phyloP scores from a whole-genome alignment of 35 echinoderm and acorn worm species.

The Apostichopus parvimensis region DNA sequence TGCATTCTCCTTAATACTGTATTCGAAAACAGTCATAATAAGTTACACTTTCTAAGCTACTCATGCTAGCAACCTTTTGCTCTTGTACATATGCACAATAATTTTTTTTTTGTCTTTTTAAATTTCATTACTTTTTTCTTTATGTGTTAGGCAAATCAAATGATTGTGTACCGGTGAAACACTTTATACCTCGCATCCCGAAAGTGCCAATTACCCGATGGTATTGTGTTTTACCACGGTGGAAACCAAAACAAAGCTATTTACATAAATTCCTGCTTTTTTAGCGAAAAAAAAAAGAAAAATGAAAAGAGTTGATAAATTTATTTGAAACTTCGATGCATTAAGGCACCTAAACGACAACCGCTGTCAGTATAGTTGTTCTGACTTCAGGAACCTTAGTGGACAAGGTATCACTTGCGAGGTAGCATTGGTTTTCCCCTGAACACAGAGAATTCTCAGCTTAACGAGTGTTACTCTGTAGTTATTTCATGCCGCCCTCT shows the following conservation, averaged over 20 bases:
- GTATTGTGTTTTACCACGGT: constrained; percentile 26
- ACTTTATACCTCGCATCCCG: constrained; percentile 15
- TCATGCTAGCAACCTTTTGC: background rate
- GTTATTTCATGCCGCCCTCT: constrained; percentile 40
- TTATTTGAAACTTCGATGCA: constrained; percentile 58
- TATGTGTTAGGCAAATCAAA: constrained; percentile 7
- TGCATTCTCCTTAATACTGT: no score
- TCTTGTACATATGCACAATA: background rate
- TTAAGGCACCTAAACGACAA: constrained; percentile 54
- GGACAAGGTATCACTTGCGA: constrained; percentile 44
- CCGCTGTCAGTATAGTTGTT: constrained; percentile 1
- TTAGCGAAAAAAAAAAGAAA: constrained; percentile 35
- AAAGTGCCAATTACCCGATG: constrained; percentile 21
- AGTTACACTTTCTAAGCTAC: background rate
- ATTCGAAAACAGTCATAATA: no score
- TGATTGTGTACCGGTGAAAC: constrained; percentile 26
- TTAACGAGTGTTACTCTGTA: constrained; percentile 36
- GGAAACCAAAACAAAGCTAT: constrained; percentile 56
- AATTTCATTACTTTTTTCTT: background rate
- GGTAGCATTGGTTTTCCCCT: constrained; percentile 55
- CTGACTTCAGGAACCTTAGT: constrained; percentile 46
- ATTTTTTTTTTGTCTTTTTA: background rate
- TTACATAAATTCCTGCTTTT: constrained; percentile 60
- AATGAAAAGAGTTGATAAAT: constrained; percentile 48
- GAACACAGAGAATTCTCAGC: constrained; percentile 32